Conservation (phyloP, 2,888 invertebrate genomes). For the Alitta virens region DNA sequence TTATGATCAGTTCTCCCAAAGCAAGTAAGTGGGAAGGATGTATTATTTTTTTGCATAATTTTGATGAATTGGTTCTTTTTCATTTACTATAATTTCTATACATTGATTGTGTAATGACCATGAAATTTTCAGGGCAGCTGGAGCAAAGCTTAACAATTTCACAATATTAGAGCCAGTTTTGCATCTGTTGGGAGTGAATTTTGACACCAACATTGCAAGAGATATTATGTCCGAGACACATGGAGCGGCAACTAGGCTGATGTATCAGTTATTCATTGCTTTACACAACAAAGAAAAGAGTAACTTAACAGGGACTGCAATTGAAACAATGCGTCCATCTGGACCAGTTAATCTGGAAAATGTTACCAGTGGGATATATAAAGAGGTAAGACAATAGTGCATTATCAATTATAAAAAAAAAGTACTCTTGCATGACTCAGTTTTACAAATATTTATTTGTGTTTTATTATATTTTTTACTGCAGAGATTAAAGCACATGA, state of each 20-base stretch:
- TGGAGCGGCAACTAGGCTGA: conserved; percentile 51
- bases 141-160: conserved; percentile 57
- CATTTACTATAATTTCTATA: not conserved
- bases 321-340: conserved; percentile 56
- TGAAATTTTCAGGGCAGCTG: conserved; percentile 43
- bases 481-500: conserved; percentile 52
- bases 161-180: conserved; percentile 53
- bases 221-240: conserved; percentile 56
- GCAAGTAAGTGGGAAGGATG: conserved; percentile 41
- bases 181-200: conserved; percentile 53
- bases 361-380: conserved; percentile 52
- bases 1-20: conserved; percentile 55
- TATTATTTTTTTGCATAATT: not conserved
- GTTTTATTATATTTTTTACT: not conserved
- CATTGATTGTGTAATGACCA: not conserved
- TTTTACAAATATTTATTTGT: no score
- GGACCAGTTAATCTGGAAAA: conserved; percentile 54
- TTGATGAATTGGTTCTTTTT: not conserved
- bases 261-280: conserved; percentile 56
- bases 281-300: conserved; percentile 54
- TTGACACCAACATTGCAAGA: conserved; percentile 55
- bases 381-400: conserved; percentile 43
- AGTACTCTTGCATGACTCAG: no score
- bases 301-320: conserved; percentile 54
- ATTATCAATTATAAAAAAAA: no score